phyloP scores from a whole-genome alignment of 2,888 invertebrate species.

The Mylabris sibirica region DNA sequence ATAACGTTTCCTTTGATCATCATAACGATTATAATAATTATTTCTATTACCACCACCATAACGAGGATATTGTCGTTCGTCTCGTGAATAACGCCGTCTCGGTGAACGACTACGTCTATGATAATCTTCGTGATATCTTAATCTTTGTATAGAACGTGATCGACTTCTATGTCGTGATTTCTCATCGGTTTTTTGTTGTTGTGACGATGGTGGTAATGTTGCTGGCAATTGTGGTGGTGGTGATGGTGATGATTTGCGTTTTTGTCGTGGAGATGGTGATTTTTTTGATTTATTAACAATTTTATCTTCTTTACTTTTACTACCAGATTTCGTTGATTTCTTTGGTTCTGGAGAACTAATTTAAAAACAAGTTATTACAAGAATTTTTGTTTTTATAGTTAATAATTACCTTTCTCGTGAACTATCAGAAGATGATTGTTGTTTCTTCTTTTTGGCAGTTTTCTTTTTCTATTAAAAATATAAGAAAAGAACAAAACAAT shows the following conservation, averaged over 20 bases:
- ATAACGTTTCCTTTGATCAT: slow-evolving; percentile 14
- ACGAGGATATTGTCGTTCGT: slow-evolving; percentile 26
- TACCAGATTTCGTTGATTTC: slow-evolving; percentile 29
- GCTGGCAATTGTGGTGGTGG: slow-evolving; percentile 32
- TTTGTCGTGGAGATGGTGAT: slow-evolving; percentile 31
- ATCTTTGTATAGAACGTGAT: slow-evolving; percentile 33
- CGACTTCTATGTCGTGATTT: slow-evolving; percentile 26
- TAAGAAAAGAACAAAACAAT: slow-evolving; percentile 7
- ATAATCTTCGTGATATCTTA: slow-evolving; percentile 24
- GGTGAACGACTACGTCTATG: slow-evolving; percentile 35
- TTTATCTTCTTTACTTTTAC: slow-evolving; percentile 29
- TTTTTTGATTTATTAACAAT: slow-evolving; percentile 22
- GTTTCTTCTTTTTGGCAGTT: slow-evolving; percentile 64
- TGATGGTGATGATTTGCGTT: slow-evolving; percentile 28
- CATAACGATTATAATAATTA: slow-evolving; percentile 24
- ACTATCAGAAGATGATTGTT: slow-evolving; percentile 64
- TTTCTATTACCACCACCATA: slow-evolving; percentile 18
- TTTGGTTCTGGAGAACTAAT: slow-evolving; percentile 52
- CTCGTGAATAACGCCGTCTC: slow-evolving; percentile 27
- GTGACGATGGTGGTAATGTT: slow-evolving; percentile 20
- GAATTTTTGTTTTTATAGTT: slow-evolving; percentile 10
- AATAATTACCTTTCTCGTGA: slow-evolving; percentile 65
- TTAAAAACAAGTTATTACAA: slow-evolving; percentile 26
- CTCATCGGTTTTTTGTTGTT: slow-evolving; percentile 34
- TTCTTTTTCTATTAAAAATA: slow-evolving; percentile 65